These are phyloP conservation scores for Pyrochroa serraticornis DNA, from an alignment of 2,888 invertebrate species.

Conservation along the genomic window DNA sequence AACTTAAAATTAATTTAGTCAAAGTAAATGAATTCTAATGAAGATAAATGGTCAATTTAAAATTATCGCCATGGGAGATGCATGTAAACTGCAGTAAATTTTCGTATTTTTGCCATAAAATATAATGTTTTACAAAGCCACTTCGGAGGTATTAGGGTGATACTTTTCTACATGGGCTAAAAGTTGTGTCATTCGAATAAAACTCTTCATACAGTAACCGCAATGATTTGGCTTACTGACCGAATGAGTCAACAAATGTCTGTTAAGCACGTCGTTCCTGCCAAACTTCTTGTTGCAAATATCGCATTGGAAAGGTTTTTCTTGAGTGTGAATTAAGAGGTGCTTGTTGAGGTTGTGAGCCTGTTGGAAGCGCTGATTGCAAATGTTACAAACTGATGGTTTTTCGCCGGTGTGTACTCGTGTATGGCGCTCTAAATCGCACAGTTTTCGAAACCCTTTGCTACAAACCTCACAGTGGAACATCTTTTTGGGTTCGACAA, in stretches of 20 bases:
- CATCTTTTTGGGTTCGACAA: conserved; percentile 37
- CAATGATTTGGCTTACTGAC: conserved; percentile 54
- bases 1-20: too few species aligned
- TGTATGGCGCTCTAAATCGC: conserved; percentile 53
- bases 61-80: too few species aligned
- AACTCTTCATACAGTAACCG: conserved; percentile 47
- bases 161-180: conserved; percentile 42
- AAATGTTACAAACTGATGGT: conserved; percentile 52
- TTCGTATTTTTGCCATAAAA: too few species aligned
- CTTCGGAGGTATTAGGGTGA: conserved; percentile 24
- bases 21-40: too few species aligned
- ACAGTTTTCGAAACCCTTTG: conserved; percentile 52
- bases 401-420: conserved; percentile 57
- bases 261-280: conserved; percentile 52
- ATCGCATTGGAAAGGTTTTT: conserved; percentile 52
- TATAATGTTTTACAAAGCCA: too few species aligned
- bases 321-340: conserved; percentile 53
- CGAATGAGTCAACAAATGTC: conserved; percentile 54
- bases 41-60: too few species aligned
- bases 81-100: too few species aligned
- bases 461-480: conserved; percentile 52
- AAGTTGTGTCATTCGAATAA: conserved; percentile 48
- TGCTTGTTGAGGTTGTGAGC: conserved; percentile 56
- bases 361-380: conserved; percentile 50
- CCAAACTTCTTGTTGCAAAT: conserved; percentile 55